Conservation (phyloP, 2,113 vertebrate genomes). For the Dunckerocampus dactyliophorus region DNA sequence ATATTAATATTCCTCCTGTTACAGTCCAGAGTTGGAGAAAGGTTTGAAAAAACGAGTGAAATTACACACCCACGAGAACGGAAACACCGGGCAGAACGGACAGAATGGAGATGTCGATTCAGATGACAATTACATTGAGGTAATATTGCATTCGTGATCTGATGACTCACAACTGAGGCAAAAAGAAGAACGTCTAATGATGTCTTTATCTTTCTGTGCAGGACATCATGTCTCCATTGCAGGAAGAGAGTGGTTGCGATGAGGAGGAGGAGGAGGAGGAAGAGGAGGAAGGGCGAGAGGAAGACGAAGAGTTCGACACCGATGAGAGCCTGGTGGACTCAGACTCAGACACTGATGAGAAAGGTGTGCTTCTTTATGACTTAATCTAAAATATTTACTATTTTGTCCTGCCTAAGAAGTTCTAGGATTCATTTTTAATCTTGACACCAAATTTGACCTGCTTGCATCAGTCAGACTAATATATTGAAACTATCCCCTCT, state of each 20-base stretch:
- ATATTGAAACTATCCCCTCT: neutral
- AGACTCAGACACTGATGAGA: constrained; percentile 89
- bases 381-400: neutral
- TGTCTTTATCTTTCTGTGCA: constrained; percentile 25
- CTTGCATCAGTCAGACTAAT: neutral
- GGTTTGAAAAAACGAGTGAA: constrained; percentile 85
- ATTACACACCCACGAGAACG: constrained; percentile 78
- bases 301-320: constrained; percentile 82
- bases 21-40: constrained; percentile 86
- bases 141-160: neutral
- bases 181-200: constrained; percentile 3
- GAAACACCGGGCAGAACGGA: constrained; percentile 76
- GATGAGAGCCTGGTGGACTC: constrained; percentile 94
- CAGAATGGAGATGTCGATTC: constrained; percentile 79
- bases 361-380: constrained; percentile 71
- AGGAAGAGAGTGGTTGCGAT: constrained; percentile 93
- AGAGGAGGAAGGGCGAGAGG: constrained; percentile 75
- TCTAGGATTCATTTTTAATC: too few relatives aligned
- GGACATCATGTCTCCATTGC: constrained; percentile 72
- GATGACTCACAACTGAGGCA: neutral
- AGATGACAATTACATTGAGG: constrained; percentile 83
- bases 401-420: neutral
- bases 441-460: neutral
- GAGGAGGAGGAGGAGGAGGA: constrained; percentile 86
- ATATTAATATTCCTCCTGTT: too few relatives aligned